Conservation (phyloP, 2,888 invertebrate species). For the Tinea trinotella region DNA sequence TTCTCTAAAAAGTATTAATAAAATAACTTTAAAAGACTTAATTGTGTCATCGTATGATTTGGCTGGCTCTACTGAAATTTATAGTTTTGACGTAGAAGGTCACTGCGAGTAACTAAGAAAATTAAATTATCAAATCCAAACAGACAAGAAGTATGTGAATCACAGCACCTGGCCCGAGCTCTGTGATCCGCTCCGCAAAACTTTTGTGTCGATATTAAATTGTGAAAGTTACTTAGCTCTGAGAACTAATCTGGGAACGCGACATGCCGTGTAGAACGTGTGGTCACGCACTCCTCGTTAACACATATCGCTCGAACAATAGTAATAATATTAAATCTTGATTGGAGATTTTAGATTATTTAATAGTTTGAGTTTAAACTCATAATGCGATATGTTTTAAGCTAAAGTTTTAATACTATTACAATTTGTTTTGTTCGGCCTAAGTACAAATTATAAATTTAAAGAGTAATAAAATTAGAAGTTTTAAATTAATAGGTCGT, state of each 20-base stretch:
- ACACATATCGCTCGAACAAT: conserved; percentile 11
- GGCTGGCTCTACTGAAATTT: too few relatives aligned
- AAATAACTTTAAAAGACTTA: too few relatives aligned
- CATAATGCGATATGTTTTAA: too few relatives aligned
- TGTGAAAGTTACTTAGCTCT: conserved; percentile 43
- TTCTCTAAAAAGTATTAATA: too few relatives aligned
- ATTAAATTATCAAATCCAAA: conserved; percentile 10
- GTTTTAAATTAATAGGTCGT: too few relatives aligned
- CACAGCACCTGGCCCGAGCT: conserved; percentile 28
- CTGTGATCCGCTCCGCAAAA: conserved; percentile 15
- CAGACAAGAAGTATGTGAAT: conserved; percentile 25
- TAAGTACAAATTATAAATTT: too few relatives aligned
- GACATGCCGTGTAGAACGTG: neutral
- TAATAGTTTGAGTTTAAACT: too few relatives aligned
- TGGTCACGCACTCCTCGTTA: conserved; percentile 15
- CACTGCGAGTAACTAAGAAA: neutral
- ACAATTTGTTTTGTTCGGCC: too few relatives aligned
- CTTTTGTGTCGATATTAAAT: conserved; percentile 25
- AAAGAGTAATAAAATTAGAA: too few relatives aligned
- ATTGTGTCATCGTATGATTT: too few relatives aligned
- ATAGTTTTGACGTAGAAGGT: too few relatives aligned
- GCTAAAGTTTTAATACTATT: too few relatives aligned
- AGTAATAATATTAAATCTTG: conserved; percentile 7
- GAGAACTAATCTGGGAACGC: conserved; percentile 5
- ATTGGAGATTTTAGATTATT: neutral